These are phyloP conservation scores for Rostratula benghalensis DNA, from an alignment of 2,113 vertebrate species.

Conservation along the genomic window DNA sequence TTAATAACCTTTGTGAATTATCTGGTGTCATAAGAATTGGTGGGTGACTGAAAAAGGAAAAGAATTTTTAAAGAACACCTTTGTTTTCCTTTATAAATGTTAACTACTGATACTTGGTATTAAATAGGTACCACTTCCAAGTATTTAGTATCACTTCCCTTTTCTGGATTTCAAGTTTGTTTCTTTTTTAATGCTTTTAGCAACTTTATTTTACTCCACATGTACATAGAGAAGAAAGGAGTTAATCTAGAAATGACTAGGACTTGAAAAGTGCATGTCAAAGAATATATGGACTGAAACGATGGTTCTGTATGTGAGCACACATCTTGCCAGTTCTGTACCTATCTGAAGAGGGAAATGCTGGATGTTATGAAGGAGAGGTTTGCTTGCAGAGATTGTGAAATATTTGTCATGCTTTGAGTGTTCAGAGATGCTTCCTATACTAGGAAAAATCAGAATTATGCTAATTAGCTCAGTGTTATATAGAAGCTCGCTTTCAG, in stretches of 20 bases:
- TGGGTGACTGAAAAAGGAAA: neutral
- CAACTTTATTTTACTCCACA: neutral
- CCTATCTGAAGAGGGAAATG: neutral
- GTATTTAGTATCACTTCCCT: neutral
- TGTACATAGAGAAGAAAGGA: neutral
- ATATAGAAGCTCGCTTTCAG: neutral
- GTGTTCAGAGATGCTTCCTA: neutral
- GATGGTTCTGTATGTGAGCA: accelerated
- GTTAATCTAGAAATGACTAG: neutral
- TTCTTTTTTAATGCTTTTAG: neutral
- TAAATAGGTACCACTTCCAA: neutral
- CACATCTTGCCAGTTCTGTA: neutral
- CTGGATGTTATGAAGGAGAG: neutral
- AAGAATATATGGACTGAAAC: neutral
- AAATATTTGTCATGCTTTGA: neutral
- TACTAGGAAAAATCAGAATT: neutral
- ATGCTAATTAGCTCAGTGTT: neutral
- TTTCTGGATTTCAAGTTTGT: neutral
- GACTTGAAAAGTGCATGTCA: neutral
- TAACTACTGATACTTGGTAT: neutral
- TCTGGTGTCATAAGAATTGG: neutral
- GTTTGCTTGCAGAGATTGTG: neutral
- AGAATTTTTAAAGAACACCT: neutral
- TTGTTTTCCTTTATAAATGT: neutral
- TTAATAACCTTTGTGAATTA: neutral